Evolutionary conservation across 2,113 vertebrate genomes (phyloP), one percentile per base, ranked within the genome.

Genomic region (Thryonomys swinderianus): DNA sequence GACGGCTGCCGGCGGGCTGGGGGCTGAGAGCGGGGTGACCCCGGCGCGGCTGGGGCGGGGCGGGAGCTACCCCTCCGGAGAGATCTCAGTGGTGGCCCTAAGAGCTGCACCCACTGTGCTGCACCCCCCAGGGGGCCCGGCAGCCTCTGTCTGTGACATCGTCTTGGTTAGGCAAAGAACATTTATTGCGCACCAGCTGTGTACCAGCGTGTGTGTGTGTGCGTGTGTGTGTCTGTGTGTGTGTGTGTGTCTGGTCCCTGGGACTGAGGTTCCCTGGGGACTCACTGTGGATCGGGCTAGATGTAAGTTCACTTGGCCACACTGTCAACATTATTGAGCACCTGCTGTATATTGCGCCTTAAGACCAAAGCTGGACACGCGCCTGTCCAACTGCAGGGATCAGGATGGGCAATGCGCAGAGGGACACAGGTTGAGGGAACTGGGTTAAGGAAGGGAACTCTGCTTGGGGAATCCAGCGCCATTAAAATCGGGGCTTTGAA

Each of bases 101-200:
- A 45, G 34, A 66, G 14, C 3, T 40, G 27, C 5, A 0, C 1
- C 55, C 1, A 40, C 34, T 1, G 51, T 51, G 96, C 94, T 88
- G 95, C 61, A 3, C 55, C 94, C 92, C 95, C 88, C 34, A 34
- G 7, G 85, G 78, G 74, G 42, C 9, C 37, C 51, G 2, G 27
- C 34, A 21, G 48, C 61, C 59, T 61, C 1, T 27, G 11, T 30
- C 32, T 53, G 67, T 16, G 53, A 51, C 30, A 2, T 13, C 55
- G 17, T 16, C 48, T 30, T 23, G 42, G n/a, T 37, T 34, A 34
- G 40, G 48, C 25, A 11, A 62, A 45, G 64, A 32, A 5, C 42
- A 51, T 45, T 45, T 34, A 37, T 4, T 27, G 27, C 62, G 89
- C 12, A 1, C 89, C 85, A 64, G 25, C 94, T 86, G 81, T 76